A percentile compares a stretch with the other conserved stretches of the same genome.
phyloP scores from a whole-genome alignment of 2,797 vertebrate species.

The Sitta carolinensis region DNA sequence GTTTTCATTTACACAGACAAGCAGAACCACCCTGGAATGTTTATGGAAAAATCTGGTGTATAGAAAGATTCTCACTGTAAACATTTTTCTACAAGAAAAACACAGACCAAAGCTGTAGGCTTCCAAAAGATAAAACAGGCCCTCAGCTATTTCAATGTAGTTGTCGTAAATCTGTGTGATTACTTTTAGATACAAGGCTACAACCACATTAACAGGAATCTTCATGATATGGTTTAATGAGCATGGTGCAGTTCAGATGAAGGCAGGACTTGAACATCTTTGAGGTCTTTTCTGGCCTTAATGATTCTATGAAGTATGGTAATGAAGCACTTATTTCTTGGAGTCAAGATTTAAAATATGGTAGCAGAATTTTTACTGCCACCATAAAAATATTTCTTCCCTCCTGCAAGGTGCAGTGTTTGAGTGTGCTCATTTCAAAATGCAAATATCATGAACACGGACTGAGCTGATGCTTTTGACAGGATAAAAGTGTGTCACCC shows the following conservation, averaged over 20 bases:
- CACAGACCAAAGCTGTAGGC: background rate
- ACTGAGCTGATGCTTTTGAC: background rate
- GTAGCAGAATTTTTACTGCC: background rate
- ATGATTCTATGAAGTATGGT: background rate
- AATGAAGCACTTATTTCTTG: background rate
- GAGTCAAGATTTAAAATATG: background rate
- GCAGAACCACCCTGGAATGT: background rate
- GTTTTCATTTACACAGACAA: background rate
- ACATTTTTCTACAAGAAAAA: background rate
- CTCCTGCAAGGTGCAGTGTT: background rate
- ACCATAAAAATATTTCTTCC: background rate
- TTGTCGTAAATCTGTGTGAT: background rate
- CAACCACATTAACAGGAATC: background rate
- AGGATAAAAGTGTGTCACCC: background rate
- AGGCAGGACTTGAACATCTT: background rate
- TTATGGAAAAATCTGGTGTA: background rate
- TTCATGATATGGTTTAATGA: too few species aligned
- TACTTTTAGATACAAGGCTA: background rate
- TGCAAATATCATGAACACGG: rapidly evolving
- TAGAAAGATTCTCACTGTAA: background rate
- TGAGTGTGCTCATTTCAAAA: background rate
- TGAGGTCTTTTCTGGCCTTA: background rate
- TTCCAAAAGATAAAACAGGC: background rate
- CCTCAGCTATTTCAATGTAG: background rate
- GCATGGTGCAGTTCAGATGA: background rate